Evolutionary conservation across 2,113 vertebrate species (phyloP).

Genomic region (Pachycephala philippinensis): DNA sequence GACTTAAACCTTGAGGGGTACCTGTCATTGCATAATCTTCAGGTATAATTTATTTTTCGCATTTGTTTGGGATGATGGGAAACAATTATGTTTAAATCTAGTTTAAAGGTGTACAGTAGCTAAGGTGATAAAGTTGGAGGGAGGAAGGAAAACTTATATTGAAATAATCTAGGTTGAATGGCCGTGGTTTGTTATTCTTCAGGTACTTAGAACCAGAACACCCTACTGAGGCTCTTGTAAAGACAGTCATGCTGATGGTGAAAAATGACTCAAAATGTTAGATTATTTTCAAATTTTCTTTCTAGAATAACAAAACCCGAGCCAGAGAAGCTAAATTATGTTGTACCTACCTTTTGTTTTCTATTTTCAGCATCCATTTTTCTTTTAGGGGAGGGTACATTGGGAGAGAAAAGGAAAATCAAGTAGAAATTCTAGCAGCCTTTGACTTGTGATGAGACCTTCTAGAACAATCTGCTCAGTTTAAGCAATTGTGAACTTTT

Average conservation of each 20-base stretch:
- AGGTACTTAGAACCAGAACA: background rate
- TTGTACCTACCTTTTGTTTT: background rate
- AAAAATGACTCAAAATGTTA: background rate
- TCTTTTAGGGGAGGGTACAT: background rate
- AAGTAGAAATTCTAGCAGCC: background rate
- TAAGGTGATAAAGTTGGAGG: background rate
- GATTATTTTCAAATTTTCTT: background rate
- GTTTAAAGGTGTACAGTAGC: background rate
- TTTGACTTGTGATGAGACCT: rapidly evolving
- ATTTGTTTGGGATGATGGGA: background rate
- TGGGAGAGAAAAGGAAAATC: background rate
- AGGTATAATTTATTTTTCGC: background rate
- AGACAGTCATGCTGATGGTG: background rate
- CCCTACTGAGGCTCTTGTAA: background rate
- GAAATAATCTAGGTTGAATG: background rate
- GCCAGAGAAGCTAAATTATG: background rate
- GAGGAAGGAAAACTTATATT: background rate
- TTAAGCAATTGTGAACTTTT: background rate
- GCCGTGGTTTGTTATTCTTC: background rate
- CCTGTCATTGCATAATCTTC: background rate
- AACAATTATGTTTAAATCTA: background rate
- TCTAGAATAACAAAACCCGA: background rate
- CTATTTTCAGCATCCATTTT: background rate
- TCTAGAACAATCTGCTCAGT: background rate
- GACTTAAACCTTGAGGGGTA: background rate